phyloP scores from a whole-genome alignment of 2,797 vertebrate genomes.

The Cyclura pinguis region DNA sequence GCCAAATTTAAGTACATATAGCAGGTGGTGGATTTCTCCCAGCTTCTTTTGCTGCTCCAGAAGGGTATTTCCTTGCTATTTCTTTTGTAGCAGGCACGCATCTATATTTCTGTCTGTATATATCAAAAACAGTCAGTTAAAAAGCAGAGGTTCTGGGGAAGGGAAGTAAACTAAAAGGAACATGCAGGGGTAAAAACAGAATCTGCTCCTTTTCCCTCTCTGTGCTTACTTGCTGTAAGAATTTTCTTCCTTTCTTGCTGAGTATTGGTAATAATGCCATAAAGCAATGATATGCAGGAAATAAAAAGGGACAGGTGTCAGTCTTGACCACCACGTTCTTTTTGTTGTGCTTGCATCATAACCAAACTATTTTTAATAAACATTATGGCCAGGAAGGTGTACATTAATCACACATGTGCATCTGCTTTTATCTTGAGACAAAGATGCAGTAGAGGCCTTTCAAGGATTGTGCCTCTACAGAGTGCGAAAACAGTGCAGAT shows the following conservation, averaged over 20 bases:
- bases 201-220: not conserved
- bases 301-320: not conserved
- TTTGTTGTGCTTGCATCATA: not conserved
- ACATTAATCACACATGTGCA: not conserved
- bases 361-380: not conserved
- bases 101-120: not conserved
- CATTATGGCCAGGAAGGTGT: not conserved
- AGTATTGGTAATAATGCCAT: not conserved
- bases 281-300: not conserved
- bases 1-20: no score
- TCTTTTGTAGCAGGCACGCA: not conserved
- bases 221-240: not conserved
- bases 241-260: not conserved
- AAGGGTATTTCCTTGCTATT: not conserved
- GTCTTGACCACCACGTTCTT: not conserved
- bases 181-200: no score
- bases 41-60: not conserved
- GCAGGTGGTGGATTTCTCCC: not conserved
- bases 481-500: not conserved
- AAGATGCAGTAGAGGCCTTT: not conserved
- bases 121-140: not conserved
- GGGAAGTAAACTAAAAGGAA: not conserved
- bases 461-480: not conserved
- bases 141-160: not conserved
- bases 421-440: not conserved